Percentiles rank a stretch among this genome's conserved stretches.
phyloP scores from a whole-genome alignment of 2,113 vertebrate genomes.

The Gila orcuttii region DNA sequence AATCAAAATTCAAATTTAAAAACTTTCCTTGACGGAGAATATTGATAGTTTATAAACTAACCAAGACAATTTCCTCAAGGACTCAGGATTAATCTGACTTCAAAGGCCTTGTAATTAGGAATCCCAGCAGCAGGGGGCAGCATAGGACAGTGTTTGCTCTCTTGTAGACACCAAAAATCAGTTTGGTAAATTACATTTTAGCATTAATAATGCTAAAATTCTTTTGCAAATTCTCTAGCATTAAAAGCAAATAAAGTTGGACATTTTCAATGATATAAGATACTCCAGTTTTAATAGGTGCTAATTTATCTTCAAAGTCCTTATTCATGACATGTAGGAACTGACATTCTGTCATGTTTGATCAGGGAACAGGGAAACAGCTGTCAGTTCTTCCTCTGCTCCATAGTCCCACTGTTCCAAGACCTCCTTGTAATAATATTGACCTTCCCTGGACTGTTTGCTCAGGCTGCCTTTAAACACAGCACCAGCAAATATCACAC shows the following conservation, averaged over 20 bases:
- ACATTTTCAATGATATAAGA: neutral
- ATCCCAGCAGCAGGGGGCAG: conserved; percentile 68
- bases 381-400: conserved; percentile 61
- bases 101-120: conserved; percentile 49
- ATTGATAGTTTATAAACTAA: neutral
- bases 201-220: neutral
- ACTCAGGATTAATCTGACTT: neutral
- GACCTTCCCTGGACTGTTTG: conserved; percentile 75
- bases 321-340: conserved; percentile 2
- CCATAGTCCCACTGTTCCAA: conserved; percentile 63
- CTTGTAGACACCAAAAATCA: neutral
- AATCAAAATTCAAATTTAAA: neutral
- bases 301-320: conserved; percentile 28
- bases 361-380: conserved; percentile 58
- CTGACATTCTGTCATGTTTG: conserved; percentile 54
- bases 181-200: neutral
- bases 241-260: neutral
- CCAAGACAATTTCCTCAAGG: neutral
- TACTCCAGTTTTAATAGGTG: neutral
- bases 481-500: conserved; percentile 75
- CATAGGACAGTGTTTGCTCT: conserved; percentile 27
- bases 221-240: neutral
- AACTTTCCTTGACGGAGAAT: neutral
- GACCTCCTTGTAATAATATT: conserved; percentile 77
- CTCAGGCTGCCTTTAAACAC: conserved; percentile 75